A percentile compares a stretch with the other conserved stretches of the same genome.
Conservation (phyloP, 2,113 vertebrate genomes). For the Lichenostomus cassidix region DNA sequence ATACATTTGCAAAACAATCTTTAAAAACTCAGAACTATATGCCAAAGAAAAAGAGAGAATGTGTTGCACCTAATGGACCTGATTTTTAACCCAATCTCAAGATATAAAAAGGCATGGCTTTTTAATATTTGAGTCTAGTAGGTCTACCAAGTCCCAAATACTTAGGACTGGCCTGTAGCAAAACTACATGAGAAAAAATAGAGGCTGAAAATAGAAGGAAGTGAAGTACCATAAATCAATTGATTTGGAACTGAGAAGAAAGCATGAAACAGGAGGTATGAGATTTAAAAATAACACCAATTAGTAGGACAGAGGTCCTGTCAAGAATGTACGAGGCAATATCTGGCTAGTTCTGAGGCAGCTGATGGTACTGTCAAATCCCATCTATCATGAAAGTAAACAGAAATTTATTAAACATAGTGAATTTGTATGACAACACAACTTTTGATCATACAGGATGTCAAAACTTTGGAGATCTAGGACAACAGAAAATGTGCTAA, state of each 20-base stretch:
- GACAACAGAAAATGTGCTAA: not conserved
- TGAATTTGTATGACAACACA: not conserved
- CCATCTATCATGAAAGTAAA: not conserved
- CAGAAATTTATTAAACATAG: not conserved
- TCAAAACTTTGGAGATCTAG: not conserved
- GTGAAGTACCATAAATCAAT: not conserved
- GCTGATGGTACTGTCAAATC: not conserved
- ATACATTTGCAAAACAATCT: not conserved
- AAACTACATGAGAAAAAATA: not conserved
- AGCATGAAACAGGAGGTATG: not conserved
- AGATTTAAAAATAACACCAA: not conserved
- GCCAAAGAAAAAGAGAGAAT: not conserved
- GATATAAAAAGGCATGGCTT: not conserved
- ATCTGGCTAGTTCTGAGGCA: not conserved
- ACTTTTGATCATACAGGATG: not conserved
- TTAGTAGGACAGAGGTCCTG: not conserved
- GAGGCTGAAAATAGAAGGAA: not conserved
- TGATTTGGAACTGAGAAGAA: not conserved
- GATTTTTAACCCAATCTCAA: not conserved
- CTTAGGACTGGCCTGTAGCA: not conserved
- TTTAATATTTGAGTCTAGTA: not conserved
- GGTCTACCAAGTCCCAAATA: not conserved
- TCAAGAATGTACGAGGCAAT: not conserved
- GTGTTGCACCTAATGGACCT: not conserved
- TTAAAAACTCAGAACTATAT: not conserved